phyloP scores from a whole-genome alignment of 2,888 invertebrate genomes.

The Tachystola acroxantha region DNA sequence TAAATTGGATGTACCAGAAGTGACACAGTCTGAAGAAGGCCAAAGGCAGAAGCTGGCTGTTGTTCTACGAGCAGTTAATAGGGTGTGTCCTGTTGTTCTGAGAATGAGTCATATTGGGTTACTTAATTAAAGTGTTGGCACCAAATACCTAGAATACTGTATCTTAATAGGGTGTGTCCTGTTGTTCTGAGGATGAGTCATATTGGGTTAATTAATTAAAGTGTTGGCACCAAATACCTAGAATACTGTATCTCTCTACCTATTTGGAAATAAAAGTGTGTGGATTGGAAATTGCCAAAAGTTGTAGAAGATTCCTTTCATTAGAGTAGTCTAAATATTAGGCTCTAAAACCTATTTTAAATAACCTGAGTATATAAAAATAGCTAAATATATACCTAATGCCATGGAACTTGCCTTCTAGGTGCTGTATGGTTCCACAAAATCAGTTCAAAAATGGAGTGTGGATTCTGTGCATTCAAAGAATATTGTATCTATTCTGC shows the following conservation, averaged over 20 bases:
- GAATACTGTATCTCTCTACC: no score
- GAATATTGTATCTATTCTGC: slow-evolving; percentile 96
- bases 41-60: slow-evolving; percentile 96
- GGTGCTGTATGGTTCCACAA: slow-evolving; percentile 84
- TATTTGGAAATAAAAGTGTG: no score
- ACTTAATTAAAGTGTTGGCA: no score
- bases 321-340: no score
- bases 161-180: slow-evolving; percentile 83
- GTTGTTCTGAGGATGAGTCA: not conserved
- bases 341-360: no score
- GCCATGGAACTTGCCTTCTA: no score
- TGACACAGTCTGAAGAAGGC: slow-evolving; percentile 98
- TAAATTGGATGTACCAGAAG: slow-evolving; percentile 97
- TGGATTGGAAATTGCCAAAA: not conserved
- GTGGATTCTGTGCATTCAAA: slow-evolving; percentile 98
- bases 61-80: slow-evolving; percentile 93
- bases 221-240: no score
- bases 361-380: no score
- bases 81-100: slow-evolving; percentile 41
- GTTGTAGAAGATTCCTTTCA: no score
- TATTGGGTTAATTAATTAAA: no score
- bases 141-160: no score
- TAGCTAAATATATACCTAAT: no score
- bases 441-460: slow-evolving; percentile 95
- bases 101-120: not conserved